These are phyloP conservation scores for mouse (Mus musculus) DNA, from an alignment of 2,113 vertebrate genomes.

Conservation along the genomic window DNA sequence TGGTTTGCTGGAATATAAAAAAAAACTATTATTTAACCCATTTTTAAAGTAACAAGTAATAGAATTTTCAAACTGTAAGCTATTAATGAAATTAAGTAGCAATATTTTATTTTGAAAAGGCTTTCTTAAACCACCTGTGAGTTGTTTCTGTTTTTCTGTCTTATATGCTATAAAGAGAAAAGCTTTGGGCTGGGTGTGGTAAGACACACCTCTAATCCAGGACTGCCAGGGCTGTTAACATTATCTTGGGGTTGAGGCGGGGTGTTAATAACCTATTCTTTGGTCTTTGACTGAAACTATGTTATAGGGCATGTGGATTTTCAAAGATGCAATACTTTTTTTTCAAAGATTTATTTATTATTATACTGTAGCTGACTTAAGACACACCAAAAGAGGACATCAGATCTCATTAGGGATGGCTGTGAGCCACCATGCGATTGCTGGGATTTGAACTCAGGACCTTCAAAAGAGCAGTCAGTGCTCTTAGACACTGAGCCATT, in stretches of 20 bases:
- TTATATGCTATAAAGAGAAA: conserved; percentile 36
- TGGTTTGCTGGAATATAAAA: conserved; percentile 41
- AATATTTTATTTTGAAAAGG: conserved; percentile 38
- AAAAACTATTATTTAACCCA: background rate
- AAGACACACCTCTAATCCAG: background rate
- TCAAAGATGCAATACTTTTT: background rate
- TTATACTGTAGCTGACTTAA: too few species aligned
- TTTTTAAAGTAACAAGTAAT: conserved; percentile 56
- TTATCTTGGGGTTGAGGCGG: background rate
- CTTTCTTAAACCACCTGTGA: background rate
- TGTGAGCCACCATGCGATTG: too few species aligned
- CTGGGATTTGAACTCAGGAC: too few species aligned
- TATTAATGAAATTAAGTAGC: background rate
- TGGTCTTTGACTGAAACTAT: conserved; percentile 27
- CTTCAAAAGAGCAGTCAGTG: too few species aligned
- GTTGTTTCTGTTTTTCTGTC: background rate
- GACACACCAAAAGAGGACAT: too few species aligned
- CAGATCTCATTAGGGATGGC: too few species aligned
- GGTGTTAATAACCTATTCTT: background rate
- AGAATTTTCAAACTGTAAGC: conserved; percentile 45
- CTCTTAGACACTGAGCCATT: too few species aligned
- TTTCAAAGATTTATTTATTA: too few species aligned
- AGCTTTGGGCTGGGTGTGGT: background rate
- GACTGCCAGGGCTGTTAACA: background rate
- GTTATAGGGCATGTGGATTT: background rate